phyloP scores from a whole-genome alignment of 2,113 vertebrate species.

The Spea multiplicata region DNA sequence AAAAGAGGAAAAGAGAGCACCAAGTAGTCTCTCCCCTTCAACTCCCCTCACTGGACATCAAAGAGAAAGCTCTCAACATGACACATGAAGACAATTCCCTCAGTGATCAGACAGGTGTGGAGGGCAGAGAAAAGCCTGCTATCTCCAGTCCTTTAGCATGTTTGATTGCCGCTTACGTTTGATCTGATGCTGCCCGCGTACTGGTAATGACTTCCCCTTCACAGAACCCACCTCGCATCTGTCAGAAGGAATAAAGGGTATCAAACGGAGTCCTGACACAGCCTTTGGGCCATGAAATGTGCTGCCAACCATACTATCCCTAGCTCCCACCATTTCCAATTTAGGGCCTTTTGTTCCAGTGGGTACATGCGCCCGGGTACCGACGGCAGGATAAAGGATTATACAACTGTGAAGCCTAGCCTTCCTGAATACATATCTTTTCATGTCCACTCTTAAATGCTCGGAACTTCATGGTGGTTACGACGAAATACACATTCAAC shows the following conservation, averaged over 20 bases:
- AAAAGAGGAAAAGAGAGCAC: constrained; percentile 62
- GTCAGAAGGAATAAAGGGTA: constrained; percentile 80
- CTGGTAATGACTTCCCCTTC: constrained; percentile 74
- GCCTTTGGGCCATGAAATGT: constrained; percentile 67
- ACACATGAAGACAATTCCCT: constrained; percentile 65
- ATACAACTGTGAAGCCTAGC: constrained; percentile 69
- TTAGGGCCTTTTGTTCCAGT: constrained; percentile 77
- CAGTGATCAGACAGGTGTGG: constrained; percentile 71
- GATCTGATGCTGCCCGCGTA: constrained; percentile 74
- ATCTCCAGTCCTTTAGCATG: constrained; percentile 69
- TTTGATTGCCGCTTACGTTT: constrained; percentile 78
- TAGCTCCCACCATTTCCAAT: constrained; percentile 78
- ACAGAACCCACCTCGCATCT: constrained; percentile 72
- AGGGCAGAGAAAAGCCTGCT: constrained; percentile 74
- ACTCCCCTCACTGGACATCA: constrained; percentile 64
- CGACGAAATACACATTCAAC: constrained; percentile 75
- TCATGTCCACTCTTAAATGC: constrained; percentile 66
- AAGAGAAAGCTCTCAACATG: constrained; percentile 70
- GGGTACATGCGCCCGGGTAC: constrained; percentile 62
- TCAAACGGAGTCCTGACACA: constrained; percentile 75
- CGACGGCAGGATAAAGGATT: constrained; percentile 76
- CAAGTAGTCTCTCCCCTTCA: constrained; percentile 52
- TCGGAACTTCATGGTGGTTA: constrained; percentile 72
- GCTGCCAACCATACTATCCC: constrained; percentile 65
- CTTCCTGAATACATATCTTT: constrained; percentile 72